Base-by-base conservation (phyloP, 2,113 vertebrate species). In the Megaleporinus macrocephalus region DNA sequence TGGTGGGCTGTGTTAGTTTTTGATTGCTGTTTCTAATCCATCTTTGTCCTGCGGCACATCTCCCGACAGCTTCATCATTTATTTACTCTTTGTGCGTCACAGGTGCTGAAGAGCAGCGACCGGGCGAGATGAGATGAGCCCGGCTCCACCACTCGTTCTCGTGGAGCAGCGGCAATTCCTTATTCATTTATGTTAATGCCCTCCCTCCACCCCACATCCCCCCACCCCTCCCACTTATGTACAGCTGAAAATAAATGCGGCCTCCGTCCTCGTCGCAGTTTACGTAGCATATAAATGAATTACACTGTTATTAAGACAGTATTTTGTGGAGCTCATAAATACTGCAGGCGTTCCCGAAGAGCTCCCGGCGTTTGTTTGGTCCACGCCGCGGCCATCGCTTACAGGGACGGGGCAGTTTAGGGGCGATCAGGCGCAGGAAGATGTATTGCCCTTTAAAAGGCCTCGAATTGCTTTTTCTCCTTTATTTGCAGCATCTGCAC, bases 1-100 rank as follows among this genome's bases (percentile, higher is more conserved):
- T 84, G 79, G 2, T 73, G 16, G 59, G 68, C 77, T 78, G 77
- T 85, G 88, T 87, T 85, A 69, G 80, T 73, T 29, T 78, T 76
- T 85, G 82, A 89, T 90, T 88, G 87, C 81, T 86, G 84, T 85
- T 80, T 78, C 86, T 90, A 89, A 92, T 90, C 87, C 75, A 36
- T 85, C 88, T 86, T 78, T 33, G 80, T 63, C 74, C 66, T 69
- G 76, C 83, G 82, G 85, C 83, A 88, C 86, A 63, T 87, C 87
- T 87, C 74, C 30, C 69, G 84, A 92, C 87, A 83, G 86, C 86
- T 88, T 90, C 85, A 89, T 92, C 73, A 89, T 90, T 90, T 88
- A 89, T 91, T 92, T 91, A 89, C 80, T 84, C 73, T 55, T 77
- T 36, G 77, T 15, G 66, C 27, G 79, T 86, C 57, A 73, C 87